Percentiles rank a stretch among this genome's conserved stretches.
Evolutionary conservation across 1,140 invertebrate species (phyloP).

Genomic region (Procambarus virginalis): DNA sequence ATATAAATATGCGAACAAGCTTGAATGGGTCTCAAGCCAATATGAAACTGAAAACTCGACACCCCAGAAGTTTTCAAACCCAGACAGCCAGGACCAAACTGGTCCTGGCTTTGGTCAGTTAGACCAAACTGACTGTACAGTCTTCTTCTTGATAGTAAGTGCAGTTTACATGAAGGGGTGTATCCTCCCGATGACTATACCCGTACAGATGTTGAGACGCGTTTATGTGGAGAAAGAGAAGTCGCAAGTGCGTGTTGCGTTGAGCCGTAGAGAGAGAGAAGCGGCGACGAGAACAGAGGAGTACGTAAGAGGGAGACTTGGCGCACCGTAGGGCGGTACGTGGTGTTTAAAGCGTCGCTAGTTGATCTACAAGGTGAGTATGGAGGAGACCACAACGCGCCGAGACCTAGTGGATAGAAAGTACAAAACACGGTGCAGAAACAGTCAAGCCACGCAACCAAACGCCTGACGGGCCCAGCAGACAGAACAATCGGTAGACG

Average conservation of each 20-base stretch:
- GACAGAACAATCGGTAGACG: no score
- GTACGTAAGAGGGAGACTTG: no score
- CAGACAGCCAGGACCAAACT: not conserved
- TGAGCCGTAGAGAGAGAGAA: not conserved
- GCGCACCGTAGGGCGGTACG: no score
- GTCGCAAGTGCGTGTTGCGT: not conserved
- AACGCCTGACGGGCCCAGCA: no score
- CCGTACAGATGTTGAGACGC: not conserved
- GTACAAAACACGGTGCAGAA: not conserved
- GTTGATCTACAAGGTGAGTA: no score
- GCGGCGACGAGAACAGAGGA: not conserved
- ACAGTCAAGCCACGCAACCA: not conserved
- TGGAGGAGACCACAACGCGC: not conserved
- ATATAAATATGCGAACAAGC: no score
- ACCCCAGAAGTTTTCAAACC: not conserved
- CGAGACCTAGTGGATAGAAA: not conserved
- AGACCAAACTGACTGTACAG: not conserved
- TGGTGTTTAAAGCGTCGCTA: no score
- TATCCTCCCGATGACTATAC: no score
- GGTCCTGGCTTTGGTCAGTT: not conserved
- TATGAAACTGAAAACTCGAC: no score
- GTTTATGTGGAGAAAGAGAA: not conserved
- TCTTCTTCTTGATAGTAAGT: no score
- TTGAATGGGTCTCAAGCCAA: no score
- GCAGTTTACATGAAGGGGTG: no score